Conservation (phyloP, 1,140 invertebrate genomes). For the Melitaea cinxia region DNA sequence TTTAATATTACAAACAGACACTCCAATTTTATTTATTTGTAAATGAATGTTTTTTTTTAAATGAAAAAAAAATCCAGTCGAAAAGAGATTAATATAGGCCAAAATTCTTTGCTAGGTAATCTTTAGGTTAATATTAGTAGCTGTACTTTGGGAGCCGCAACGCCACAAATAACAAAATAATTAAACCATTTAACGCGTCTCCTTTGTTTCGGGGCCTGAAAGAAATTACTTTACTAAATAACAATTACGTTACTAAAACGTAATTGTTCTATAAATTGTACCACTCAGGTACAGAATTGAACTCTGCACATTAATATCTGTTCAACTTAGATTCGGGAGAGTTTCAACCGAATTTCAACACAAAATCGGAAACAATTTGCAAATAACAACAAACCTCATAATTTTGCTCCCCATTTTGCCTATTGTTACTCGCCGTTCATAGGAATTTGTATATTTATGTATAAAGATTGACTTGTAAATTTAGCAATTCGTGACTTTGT, state of each 20-base stretch:
- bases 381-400: constrained; percentile 73
- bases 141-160: too few species aligned
- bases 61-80: too few species aligned
- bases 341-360: constrained; percentile 56
- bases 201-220: not conserved
- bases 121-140: too few species aligned
- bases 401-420: constrained; percentile 57
- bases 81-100: too few species aligned
- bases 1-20: too few species aligned
- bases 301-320: constrained; percentile 70
- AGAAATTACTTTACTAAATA: not conserved
- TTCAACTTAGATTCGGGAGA: constrained; percentile 67
- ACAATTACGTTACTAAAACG: not conserved
- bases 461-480: constrained; percentile 54
- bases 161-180: too few species aligned
- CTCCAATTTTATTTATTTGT: too few species aligned
- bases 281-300: constrained; percentile 34
- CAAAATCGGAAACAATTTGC: constrained; percentile 72
- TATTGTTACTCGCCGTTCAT: constrained; percentile 45
- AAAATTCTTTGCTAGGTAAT: too few species aligned
- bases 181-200: not conserved
- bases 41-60: too few species aligned
- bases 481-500: constrained; percentile 32
- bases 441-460: constrained; percentile 43
- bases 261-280: constrained; percentile 24